Conservation (phyloP, 2,113 vertebrate genomes). For the Erythrocebus patas region DNA sequence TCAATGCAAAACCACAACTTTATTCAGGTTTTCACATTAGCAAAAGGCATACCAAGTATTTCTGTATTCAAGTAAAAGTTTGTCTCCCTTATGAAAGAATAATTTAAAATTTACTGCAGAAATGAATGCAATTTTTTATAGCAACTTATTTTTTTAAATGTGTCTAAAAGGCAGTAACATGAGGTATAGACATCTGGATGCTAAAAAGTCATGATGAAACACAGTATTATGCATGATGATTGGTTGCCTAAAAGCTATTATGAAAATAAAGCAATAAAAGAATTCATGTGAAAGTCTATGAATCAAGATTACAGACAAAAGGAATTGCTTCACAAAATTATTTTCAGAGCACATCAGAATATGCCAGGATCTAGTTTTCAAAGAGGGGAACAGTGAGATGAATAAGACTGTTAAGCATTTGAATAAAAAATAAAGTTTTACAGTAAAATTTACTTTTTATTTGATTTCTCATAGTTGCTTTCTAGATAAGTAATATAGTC, state of each 20-base stretch:
- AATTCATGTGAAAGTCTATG: background rate
- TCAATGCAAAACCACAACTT: background rate
- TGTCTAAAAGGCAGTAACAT: constrained; percentile 13
- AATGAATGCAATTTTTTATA: background rate
- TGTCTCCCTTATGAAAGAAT: background rate
- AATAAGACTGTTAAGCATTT: background rate
- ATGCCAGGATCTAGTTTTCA: background rate
- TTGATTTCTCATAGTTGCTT: constrained; percentile 12
- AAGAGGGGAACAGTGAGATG: background rate
- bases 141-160: background rate
- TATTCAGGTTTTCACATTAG: background rate
- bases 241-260: constrained; percentile 45
- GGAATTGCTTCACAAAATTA: constrained; percentile 2
- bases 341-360: background rate
- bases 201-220: constrained; percentile 7
- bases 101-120: background rate
- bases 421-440: background rate
- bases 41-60: background rate
- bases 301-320: constrained; percentile 49
- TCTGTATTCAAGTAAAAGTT: background rate
- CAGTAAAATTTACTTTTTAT: constrained; percentile 16
- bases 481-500: background rate
- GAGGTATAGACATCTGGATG: constrained; percentile 33
- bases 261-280: constrained; percentile 44
- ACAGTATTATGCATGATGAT: background rate